These are phyloP conservation scores for Mylabris phalerata DNA, from an alignment of 1,140 invertebrate genomes.

Conservation along the genomic window DNA sequence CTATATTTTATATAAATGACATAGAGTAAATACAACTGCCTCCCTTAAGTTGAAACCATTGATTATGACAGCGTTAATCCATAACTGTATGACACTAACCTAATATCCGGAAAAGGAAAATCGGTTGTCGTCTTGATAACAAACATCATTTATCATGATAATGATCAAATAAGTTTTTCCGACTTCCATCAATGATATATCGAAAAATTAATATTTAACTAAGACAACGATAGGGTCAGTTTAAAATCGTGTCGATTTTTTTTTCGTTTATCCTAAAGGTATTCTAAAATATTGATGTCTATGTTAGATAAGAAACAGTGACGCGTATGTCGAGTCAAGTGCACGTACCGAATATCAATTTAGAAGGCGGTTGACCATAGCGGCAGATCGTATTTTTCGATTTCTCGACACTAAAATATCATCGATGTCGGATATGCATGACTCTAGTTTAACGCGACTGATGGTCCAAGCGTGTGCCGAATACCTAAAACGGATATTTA, in stretches of 20 bases:
- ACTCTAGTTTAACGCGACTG: conserved; percentile 11
- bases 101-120: conserved; percentile 28
- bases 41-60: conserved; percentile 7
- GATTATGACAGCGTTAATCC: conserved; percentile 25
- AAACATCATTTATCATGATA: conserved; percentile 32
- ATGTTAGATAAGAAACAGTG: conserved; percentile 9
- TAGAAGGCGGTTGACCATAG: conserved; percentile 9
- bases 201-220: no score
- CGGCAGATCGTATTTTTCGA: conserved; percentile 14
- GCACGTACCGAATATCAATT: conserved; percentile 13
- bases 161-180: conserved; percentile 20
- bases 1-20: conserved; percentile 26
- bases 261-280: background rate
- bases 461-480: conserved; percentile 13
- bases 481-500: conserved; percentile 16
- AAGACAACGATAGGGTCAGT: no score
- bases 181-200: background rate
- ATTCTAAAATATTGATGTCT: conserved; percentile 10
- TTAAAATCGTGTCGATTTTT: no score
- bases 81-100: conserved; percentile 35
- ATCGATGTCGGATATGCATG: conserved; percentile 17
- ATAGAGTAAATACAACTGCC: conserved; percentile 15
- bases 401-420: conserved; percentile 16
- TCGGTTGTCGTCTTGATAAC: conserved; percentile 30
- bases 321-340: background rate